Base-by-base conservation (phyloP, 1,140 invertebrate genomes). In the Dendrolimus punctatus region DNA sequence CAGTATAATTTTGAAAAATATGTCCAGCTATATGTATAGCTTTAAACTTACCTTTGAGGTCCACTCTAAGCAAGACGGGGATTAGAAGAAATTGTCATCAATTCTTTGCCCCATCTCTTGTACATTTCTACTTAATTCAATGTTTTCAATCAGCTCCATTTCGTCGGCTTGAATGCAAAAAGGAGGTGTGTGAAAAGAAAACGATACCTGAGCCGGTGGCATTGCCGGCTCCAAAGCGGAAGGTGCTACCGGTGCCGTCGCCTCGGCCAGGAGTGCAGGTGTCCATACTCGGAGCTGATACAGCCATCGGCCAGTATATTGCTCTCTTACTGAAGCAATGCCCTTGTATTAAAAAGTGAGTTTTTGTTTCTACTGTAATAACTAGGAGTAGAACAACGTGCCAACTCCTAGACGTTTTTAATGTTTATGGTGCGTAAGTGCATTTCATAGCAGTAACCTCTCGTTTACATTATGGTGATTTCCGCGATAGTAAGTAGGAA, bases 281-380 rank as follows among this genome's bases (percentile, higher is more conserved):
- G 47, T 69, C 81, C 37, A 51, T 85, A 5, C 76, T 85, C 57
- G 76, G 77, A 2, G 81, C 79, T 5, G 75, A 85, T 53, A 80
- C 77, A 4, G 58, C 59, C 10, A 51, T 85, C 51, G 79, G 77
- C 8, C 81, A 82, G 37, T 80, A 80, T 48, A 59, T 76, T 4
- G 66, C 79, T 5, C 52, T 85, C 39, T 51, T 85, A 43, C 67
- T 85, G 5, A 85, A 85, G 55, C 81, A 85, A 51, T 80, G 78
- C 42, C 67, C 73, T 4, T 76, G 68, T 60, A 76, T 84, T n/a
- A 84, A 81, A 52, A 80, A 76, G 80, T 84, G 60, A 82, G 76
- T 68, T 53, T 6, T 46, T 9, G 8, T 55, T 51, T 52, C 4
- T 44, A 9, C 5, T 45, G 47, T 51, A 7, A 6, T 38, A 5